phyloP scores from a whole-genome alignment of 2,797 vertebrate genomes.

The Danio jaintianensis region DNA sequence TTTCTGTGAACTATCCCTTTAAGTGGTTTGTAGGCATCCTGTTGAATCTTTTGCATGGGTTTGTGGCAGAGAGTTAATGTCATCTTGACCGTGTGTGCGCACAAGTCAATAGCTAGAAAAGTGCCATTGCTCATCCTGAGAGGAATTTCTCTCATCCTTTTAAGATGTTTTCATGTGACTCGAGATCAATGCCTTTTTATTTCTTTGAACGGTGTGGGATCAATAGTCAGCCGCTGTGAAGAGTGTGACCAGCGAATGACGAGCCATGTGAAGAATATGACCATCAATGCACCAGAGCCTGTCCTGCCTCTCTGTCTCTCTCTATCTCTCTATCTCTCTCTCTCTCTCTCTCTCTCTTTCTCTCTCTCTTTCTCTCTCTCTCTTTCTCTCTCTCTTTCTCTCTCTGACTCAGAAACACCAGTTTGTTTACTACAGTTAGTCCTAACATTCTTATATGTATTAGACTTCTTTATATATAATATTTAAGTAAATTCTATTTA shows the following conservation, averaged over 20 bases:
- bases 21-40: constrained; percentile 18
- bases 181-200: constrained; percentile 63
- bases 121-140: constrained; percentile 55
- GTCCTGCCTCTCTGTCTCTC: constrained; percentile 38
- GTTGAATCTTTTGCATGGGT: constrained; percentile 2
- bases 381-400: constrained; percentile 17
- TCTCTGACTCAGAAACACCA: background rate
- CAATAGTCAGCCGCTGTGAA: constrained; percentile 49
- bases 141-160: constrained; percentile 56
- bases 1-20: background rate
- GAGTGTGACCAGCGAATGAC: constrained; percentile 51
- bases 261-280: constrained; percentile 44
- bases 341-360: constrained; percentile 17
- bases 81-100: constrained; percentile 16
- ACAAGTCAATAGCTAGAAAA: constrained; percentile 37
- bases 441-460: background rate
- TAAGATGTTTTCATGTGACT: constrained; percentile 58
- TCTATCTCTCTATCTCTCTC: constrained; percentile 13
- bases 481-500: too few species aligned
- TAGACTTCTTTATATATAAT: background rate
- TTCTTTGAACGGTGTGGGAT: constrained; percentile 55
- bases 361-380: constrained; percentile 30
- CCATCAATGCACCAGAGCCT: constrained; percentile 4
- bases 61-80: constrained; percentile 4
- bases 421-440: constrained; percentile 13